These are phyloP conservation scores for Engystomops pustulosus DNA, from an alignment of 2,113 vertebrate species.

Conservation along the genomic window DNA sequence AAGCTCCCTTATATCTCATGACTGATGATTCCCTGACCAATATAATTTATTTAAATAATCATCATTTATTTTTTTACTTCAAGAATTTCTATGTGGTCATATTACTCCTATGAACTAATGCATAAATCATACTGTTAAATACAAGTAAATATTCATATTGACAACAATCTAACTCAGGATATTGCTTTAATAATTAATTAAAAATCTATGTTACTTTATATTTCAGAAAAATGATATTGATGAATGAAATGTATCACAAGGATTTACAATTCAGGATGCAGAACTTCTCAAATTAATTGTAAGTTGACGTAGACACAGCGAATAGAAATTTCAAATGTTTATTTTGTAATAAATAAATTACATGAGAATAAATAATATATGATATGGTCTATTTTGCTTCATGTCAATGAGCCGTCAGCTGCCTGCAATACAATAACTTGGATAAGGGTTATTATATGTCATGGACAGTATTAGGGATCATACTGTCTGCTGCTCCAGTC, in stretches of 20 bases:
- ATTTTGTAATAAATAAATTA: background rate
- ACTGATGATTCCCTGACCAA: no score
- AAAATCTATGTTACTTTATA: background rate
- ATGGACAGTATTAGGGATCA: background rate
- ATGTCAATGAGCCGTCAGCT: background rate
- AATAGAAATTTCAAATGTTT: background rate
- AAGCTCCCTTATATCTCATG: no score
- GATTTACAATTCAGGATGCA: background rate
- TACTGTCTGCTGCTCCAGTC: background rate
- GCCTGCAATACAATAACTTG: background rate
- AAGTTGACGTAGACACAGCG: background rate
- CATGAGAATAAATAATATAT: background rate
- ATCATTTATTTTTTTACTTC: no score
- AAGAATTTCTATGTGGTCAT: background rate
- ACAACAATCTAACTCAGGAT: no score
- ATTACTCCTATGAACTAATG: background rate
- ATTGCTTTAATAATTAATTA: constrained; percentile 10
- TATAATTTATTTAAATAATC: no score
- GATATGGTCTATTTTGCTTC: background rate
- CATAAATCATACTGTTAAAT: constrained; percentile 3
- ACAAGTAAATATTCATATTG: background rate
- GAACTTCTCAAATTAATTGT: background rate
- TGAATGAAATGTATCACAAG: no score
- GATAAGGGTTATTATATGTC: constrained; percentile 11
- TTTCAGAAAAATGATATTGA: background rate